Evolutionary conservation across 2,113 vertebrate species (phyloP), one percentile per base, ranked within the genome.

Genomic region (Cranoglanis bouderius): DNA sequence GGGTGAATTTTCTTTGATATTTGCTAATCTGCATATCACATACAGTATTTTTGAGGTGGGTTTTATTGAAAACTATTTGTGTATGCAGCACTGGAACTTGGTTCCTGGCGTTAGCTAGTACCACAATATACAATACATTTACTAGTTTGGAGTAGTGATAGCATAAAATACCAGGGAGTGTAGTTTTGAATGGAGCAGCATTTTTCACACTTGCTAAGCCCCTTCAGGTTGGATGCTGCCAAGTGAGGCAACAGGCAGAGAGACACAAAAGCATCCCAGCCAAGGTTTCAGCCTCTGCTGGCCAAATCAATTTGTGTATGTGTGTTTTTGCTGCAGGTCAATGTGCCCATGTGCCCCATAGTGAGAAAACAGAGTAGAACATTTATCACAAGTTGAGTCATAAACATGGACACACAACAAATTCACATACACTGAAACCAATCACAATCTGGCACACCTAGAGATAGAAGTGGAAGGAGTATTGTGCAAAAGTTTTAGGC

Each of bases 1-100:
- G 59, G 85, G 63, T 75, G 87, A 65, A 93, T 78, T 92, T 38
- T 92, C 86, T 92, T 72, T 91, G 88, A 93, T 94, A 92, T 86
- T 90, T 70, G 4, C 77, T 72, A 90, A 92, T 89, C 84, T 67
- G 85, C 93, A 92, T 90, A 90, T 88, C 88, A 83, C 87, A 49
- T 89, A 49, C 46, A 49, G 46, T 49, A 77, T 86, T 55, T 10
- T 81, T 81, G 18, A 32, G 26, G 24, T 51, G 46, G 12, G 10
- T 7, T 16, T 43, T n/a, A 78, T 51, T 51, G 9, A n/a, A 18
- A 80, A 18, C 12, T n/a, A 16, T 80, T n/a, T 26, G 1, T 51
- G 6, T 26, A 38, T n/a, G 12, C 29, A 32, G 77, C 7, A n/a
- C 26, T n/a, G 40, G 5, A 49, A 80, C 1, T 5, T 49, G 24